Evolutionary conservation across 2,113 vertebrate species (phyloP).

Genomic region (Strix uralensis): DNA sequence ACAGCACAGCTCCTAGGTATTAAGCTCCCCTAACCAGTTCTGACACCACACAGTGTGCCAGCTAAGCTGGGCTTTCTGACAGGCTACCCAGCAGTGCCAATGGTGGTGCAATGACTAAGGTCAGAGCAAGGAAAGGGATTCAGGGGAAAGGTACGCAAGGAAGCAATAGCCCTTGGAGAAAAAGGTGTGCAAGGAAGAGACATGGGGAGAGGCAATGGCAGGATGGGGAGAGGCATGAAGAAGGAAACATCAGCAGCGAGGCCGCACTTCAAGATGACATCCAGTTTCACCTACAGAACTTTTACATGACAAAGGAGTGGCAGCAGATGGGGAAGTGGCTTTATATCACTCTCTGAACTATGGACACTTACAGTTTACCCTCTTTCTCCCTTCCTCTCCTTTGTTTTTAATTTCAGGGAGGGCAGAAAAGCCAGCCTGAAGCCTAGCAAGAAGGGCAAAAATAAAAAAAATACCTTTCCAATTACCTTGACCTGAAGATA

Average conservation of each 20-base stretch:
- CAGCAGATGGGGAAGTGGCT: background rate
- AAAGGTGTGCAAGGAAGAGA: background rate
- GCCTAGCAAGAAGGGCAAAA: background rate
- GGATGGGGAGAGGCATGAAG: background rate
- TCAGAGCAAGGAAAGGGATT: background rate
- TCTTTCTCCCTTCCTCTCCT: background rate
- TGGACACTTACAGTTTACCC: fast-evolving
- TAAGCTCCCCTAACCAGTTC: background rate
- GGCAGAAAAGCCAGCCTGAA: background rate
- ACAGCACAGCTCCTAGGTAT: background rate
- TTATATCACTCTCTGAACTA: background rate
- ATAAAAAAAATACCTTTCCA: background rate
- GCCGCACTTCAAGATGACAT: background rate
- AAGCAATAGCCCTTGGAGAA: background rate
- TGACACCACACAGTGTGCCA: fast-evolving
- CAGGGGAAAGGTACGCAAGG: background rate
- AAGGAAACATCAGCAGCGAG: background rate
- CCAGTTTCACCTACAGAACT: background rate
- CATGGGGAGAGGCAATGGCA: fast-evolving
- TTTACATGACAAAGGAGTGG: background rate
- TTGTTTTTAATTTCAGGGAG: background rate
- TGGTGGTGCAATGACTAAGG: background rate
- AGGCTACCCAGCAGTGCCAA: too few species aligned
- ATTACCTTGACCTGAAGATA: background rate
- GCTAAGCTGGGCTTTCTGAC: background rate